Percentiles rank a stretch among this genome's conserved stretches.
Evolutionary conservation across 2,797 vertebrate species (phyloP).

Genomic region (Nyctibius grandis): DNA sequence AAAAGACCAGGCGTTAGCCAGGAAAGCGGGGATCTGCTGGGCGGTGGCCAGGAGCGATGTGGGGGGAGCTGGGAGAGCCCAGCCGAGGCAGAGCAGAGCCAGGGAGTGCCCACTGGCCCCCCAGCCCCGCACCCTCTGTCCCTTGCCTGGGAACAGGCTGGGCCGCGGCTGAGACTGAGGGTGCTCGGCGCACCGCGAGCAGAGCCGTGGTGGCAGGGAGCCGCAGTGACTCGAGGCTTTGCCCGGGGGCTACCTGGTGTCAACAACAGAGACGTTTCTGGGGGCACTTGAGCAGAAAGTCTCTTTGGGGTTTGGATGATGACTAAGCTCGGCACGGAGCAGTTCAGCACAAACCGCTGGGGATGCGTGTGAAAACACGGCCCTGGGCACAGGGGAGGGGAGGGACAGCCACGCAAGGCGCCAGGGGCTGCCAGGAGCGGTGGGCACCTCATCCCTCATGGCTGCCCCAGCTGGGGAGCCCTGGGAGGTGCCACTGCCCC

Average conservation of each 20-base stretch:
- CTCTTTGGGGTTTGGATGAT: background rate
- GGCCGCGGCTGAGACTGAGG: background rate
- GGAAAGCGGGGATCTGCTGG: background rate
- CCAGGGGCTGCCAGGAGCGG: background rate
- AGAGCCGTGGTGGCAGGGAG: accelerated
- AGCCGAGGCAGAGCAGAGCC: background rate
- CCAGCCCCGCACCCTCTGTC: background rate
- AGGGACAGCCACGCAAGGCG: accelerated
- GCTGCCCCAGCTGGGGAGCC: background rate
- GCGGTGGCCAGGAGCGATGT: accelerated
- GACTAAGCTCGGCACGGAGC: accelerated
- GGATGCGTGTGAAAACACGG: accelerated
- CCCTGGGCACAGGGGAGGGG: too few relatives aligned
- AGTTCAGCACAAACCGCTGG: background rate
- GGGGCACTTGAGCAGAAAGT: background rate
- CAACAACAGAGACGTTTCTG: background rate
- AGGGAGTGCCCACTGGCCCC: background rate
- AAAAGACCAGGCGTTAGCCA: background rate
- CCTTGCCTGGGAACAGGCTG: background rate
- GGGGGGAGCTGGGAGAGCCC: background rate
- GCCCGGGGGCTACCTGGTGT: background rate
- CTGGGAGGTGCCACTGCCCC: background rate
- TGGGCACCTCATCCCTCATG: accelerated
- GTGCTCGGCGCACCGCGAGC: accelerated
- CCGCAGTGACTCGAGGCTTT: accelerated